phyloP scores from a whole-genome alignment of 2,113 vertebrate genomes.

The Pao palembangensis region DNA sequence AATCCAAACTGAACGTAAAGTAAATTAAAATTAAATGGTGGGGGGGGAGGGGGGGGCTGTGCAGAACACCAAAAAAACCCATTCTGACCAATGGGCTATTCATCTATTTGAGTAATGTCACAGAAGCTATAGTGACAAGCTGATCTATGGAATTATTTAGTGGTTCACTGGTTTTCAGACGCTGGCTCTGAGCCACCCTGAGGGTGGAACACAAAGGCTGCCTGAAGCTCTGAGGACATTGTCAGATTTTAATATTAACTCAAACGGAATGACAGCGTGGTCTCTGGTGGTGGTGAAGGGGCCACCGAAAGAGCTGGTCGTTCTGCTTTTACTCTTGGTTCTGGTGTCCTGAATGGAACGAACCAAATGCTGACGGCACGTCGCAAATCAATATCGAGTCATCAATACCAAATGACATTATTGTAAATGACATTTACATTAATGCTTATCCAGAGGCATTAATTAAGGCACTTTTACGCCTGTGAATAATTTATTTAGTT shows the following conservation, averaged over 20 bases:
- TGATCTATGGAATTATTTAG: background rate
- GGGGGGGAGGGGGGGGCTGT: no score
- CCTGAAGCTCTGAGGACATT: background rate
- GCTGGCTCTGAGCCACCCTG: background rate
- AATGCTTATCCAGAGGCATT: slow-evolving; percentile 23
- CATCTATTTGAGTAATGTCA: no score
- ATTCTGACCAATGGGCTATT: no score
- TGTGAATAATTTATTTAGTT: slow-evolving; percentile 40
- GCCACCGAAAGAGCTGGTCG: no score
- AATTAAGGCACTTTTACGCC: slow-evolving; percentile 31
- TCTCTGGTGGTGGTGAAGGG: no score
- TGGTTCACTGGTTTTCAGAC: background rate
- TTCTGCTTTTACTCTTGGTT: no score
- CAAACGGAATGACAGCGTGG: background rate
- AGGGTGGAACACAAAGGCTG: background rate
- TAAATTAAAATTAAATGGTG: no score
- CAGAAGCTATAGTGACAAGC: no score
- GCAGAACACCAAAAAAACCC: background rate
- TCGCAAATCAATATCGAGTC: slow-evolving; percentile 24
- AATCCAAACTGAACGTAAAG: background rate
- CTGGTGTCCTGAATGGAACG: no score
- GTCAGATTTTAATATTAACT: background rate
- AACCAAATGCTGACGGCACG: background rate
- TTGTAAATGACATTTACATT: slow-evolving; percentile 22
- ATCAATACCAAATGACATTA: slow-evolving; percentile 29